Conservation (phyloP, 1,140 invertebrate genomes). For the Tetraneura akinire region DNA sequence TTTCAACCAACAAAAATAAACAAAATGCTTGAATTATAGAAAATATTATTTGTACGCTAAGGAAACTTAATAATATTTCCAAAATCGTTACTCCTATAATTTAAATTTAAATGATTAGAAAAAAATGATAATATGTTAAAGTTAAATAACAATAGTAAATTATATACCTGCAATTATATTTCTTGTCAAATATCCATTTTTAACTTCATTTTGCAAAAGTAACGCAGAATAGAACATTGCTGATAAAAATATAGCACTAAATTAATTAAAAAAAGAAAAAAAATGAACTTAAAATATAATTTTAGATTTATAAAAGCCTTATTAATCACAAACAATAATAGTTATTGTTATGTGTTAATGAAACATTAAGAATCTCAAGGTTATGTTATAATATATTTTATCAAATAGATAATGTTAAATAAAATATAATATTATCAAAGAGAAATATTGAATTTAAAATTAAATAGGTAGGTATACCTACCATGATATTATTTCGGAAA, state of each 20-base stretch:
- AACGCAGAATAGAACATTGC: conserved; percentile 30
- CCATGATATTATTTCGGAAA: conserved; percentile 27
- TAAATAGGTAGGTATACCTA: too few relatives aligned
- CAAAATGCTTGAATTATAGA: conserved; percentile 9
- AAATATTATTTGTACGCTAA: neutral
- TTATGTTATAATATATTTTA: too few relatives aligned
- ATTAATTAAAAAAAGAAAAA: neutral
- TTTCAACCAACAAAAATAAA: neutral
- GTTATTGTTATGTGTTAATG: too few relatives aligned
- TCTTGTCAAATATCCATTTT: conserved; percentile 31
- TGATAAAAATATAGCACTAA: conserved; percentile 27
- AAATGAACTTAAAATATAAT: neutral
- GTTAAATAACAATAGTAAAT: neutral
- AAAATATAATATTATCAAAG: too few relatives aligned
- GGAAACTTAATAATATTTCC: conserved; percentile 16
- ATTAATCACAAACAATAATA: too few relatives aligned
- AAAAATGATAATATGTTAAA: neutral
- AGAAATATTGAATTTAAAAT: too few relatives aligned
- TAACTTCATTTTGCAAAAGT: conserved; percentile 24
- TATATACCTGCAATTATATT: conserved; percentile 28
- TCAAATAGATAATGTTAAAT: too few relatives aligned
- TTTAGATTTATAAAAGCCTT: neutral
- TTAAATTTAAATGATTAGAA: neutral
- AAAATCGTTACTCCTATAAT: conserved; percentile 29
- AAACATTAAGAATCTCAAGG: too few relatives aligned